These are phyloP conservation scores for Apodemus sylvaticus DNA, from an alignment of 2,113 vertebrate genomes.

Conservation along the genomic window DNA sequence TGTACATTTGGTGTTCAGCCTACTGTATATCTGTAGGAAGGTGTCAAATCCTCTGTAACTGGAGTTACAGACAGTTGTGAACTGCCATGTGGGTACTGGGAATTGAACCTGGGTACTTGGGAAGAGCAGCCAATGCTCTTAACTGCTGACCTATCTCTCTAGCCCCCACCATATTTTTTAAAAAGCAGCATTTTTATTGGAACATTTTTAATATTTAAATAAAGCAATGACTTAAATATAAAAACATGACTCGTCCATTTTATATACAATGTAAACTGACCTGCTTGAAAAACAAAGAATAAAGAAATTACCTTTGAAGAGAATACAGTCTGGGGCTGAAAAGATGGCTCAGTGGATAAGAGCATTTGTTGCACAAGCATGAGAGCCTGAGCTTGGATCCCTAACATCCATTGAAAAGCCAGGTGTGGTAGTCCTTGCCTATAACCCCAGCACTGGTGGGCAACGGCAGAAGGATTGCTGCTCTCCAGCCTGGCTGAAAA, in stretches of 20 bases:
- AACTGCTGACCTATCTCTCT: too few species aligned
- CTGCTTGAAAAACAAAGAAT: constrained; percentile 28
- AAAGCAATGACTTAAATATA: constrained; percentile 27
- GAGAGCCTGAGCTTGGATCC: too few species aligned
- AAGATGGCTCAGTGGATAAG: not conserved
- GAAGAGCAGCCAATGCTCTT: too few species aligned
- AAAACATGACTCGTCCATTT: constrained; percentile 30
- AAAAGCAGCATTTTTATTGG: not conserved
- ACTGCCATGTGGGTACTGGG: too few species aligned
- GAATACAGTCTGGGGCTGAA: not conserved
- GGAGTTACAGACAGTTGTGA: too few species aligned
- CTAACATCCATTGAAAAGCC: not conserved
- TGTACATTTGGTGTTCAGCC: too few species aligned
- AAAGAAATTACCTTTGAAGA: constrained; percentile 30
- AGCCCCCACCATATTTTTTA: not conserved
- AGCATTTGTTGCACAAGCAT: not conserved
- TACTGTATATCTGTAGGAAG: too few species aligned
- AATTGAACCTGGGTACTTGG: too few species aligned
- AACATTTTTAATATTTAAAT: not conserved
- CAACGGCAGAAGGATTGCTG: not conserved
- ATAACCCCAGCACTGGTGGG: not conserved
- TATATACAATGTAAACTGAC: not conserved
- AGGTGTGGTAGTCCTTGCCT: not conserved
- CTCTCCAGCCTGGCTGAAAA: not conserved
- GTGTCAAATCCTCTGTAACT: too few species aligned